A percentile compares a stretch with the other conserved stretches of the same genome.
phyloP scores from a whole-genome alignment of 2,113 vertebrate genomes.

The Chunga burmeisteri region DNA sequence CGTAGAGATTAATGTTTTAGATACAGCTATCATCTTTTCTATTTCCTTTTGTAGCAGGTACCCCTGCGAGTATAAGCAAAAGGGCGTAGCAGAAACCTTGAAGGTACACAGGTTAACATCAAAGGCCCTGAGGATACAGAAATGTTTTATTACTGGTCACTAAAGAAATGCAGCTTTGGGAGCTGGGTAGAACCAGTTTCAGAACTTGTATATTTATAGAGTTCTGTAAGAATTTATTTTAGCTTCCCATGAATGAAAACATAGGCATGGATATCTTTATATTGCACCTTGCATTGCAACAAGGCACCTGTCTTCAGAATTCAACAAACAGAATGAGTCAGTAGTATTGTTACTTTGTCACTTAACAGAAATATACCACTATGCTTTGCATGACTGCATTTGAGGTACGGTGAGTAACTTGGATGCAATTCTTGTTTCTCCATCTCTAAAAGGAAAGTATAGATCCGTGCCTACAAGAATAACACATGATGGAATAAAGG shows the following conservation, averaged over 20 bases:
- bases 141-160: not conserved
- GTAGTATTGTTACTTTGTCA: not conserved
- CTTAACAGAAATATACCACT: not conserved
- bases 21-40: not conserved
- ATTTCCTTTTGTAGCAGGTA: not conserved
- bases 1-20: not conserved
- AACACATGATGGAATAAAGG: not conserved
- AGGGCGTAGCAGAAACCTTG: not conserved
- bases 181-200: not conserved
- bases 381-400: not conserved
- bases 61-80: not conserved
- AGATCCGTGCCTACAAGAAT: not conserved
- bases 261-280: not conserved
- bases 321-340: not conserved
- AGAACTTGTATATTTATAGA: not conserved
- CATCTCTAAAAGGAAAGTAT: not conserved
- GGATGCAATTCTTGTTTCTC: not conserved
- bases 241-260: not conserved
- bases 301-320: not conserved
- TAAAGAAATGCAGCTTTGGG: not conserved
- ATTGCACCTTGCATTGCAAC: not conserved
- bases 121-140: not conserved
- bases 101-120: not conserved
- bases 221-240: not conserved
- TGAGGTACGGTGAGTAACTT: not conserved